phyloP scores from a whole-genome alignment of 2,113 vertebrate genomes.

The Collichthys lucidus region DNA sequence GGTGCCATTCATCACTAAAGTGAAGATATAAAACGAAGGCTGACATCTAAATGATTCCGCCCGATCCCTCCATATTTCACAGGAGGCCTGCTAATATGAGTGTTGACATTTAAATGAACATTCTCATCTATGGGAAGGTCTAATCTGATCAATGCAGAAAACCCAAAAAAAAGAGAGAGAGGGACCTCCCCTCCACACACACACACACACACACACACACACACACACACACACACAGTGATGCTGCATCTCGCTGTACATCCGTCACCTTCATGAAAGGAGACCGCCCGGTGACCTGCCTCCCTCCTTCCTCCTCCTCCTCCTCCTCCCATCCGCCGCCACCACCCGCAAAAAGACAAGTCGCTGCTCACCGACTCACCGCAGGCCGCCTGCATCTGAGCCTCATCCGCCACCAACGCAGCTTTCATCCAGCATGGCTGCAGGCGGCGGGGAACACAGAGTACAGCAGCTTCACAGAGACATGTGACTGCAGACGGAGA shows the following conservation, averaged over 20 bases:
- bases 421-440: constrained; percentile 69
- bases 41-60: constrained; percentile 70
- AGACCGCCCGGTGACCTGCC: constrained; percentile 72
- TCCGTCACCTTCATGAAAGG: constrained; percentile 68
- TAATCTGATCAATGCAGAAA: constrained; percentile 71
- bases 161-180: constrained; percentile 16
- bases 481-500: constrained; percentile 50
- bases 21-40: constrained; percentile 57
- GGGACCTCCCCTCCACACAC: neutral
- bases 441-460: constrained; percentile 52
- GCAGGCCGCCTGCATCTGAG: constrained; percentile 54
- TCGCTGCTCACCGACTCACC: constrained; percentile 42
- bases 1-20: constrained; percentile 63
- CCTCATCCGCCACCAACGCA: constrained; percentile 45
- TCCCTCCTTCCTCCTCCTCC: neutral
- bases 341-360: constrained; percentile 48
- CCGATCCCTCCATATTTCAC: constrained; percentile 68
- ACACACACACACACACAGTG: neutral
- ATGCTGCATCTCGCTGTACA: constrained; percentile 46
- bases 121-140: constrained; percentile 67
- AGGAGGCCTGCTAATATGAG: constrained; percentile 61
- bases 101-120: constrained; percentile 80
- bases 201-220: neutral
- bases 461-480: constrained; percentile 45
- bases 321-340: no score